Evolutionary conservation across 2,888 invertebrate genomes (phyloP).

Genomic region (Drosophila parthenogenetica): DNA sequence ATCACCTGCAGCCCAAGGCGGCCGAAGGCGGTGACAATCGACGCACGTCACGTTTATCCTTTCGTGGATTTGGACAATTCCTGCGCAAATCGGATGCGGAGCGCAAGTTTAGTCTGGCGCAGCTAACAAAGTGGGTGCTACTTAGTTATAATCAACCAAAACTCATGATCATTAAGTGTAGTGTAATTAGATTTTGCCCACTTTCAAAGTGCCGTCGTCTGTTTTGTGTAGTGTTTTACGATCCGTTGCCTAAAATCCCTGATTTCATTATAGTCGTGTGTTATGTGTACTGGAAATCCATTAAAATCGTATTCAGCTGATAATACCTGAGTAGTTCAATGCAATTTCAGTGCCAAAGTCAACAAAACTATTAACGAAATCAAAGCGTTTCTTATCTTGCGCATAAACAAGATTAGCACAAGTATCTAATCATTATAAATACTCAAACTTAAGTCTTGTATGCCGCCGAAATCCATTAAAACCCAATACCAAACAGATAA

Average conservation of each 20-base stretch:
- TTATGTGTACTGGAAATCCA: not conserved
- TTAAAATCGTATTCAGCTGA: not conserved
- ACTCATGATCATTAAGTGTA: too few relatives aligned
- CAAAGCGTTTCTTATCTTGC: conserved; percentile 4
- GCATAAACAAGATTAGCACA: conserved; percentile 1
- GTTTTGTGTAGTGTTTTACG: conserved; percentile 5
- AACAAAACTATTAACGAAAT: not conserved
- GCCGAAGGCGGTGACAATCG: conserved; percentile 53
- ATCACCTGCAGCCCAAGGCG: conserved; percentile 66
- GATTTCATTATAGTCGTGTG: not conserved
- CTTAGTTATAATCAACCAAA: not conserved
- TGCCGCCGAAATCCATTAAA: conserved; percentile 10
- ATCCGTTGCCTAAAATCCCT: not conserved
- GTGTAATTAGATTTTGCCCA: not conserved
- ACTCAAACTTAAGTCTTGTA: not conserved
- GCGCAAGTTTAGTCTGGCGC: conserved; percentile 84
- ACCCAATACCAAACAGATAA: conserved; percentile 3
- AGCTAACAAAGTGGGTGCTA: conserved; percentile 83
- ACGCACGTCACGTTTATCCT: conserved; percentile 77
- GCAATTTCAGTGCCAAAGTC: not conserved
- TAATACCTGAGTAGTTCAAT: not conserved
- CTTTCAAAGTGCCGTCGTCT: not conserved
- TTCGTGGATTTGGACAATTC: conserved; percentile 81
- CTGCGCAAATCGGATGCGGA: conserved; percentile 77
- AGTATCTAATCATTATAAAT: not conserved